A percentile compares a stretch with the other conserved stretches of the same genome.
phyloP scores from a whole-genome alignment of 2,888 invertebrate genomes.

The Drosophila sordidapex region DNA sequence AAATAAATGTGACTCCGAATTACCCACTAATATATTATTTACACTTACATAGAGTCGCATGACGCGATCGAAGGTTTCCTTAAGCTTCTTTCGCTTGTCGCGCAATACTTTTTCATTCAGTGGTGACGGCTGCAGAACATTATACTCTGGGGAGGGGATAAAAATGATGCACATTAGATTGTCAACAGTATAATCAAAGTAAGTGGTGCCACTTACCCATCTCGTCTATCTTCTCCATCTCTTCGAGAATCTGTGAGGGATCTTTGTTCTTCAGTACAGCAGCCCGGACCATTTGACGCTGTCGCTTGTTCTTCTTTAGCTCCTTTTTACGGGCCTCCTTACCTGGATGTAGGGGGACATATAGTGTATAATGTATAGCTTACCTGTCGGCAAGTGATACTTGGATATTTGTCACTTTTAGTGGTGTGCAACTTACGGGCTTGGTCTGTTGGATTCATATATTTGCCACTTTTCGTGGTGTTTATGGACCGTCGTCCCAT shows the following conservation, averaged over 20 bases:
- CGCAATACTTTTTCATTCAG: conserved; percentile 98
- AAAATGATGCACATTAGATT: not conserved
- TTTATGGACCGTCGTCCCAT: conserved; percentile 99
- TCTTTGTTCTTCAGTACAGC: conserved; percentile 99
- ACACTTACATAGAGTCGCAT: conserved; percentile 96
- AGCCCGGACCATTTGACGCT: conserved; percentile 97
- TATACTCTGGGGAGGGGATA: conserved; percentile 89
- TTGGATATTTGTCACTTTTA: conserved; percentile 99
- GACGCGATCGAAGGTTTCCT: conserved; percentile 97
- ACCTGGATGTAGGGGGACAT: conserved; percentile 86
- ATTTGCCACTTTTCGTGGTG: conserved; percentile 99
- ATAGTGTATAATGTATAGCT: not conserved
- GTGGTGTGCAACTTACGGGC: conserved; percentile 97
- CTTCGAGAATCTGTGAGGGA: conserved; percentile 96
- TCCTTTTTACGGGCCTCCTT: conserved; percentile 99
- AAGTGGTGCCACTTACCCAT: conserved; percentile 90
- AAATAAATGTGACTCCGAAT: not conserved
- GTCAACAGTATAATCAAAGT: not conserved
- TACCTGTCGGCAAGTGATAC: conserved; percentile 83
- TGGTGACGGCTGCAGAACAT: conserved; percentile 96
- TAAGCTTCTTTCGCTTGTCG: conserved; percentile 97
- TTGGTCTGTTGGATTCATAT: conserved; percentile 99
- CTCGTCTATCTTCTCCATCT: conserved; percentile 98
- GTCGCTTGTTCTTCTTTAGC: conserved; percentile 98
- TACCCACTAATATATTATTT: not conserved